Evolutionary conservation across 2,888 invertebrate genomes (phyloP), one percentile per base, ranked within the genome.

Genomic region (Idaea biselata): DNA sequence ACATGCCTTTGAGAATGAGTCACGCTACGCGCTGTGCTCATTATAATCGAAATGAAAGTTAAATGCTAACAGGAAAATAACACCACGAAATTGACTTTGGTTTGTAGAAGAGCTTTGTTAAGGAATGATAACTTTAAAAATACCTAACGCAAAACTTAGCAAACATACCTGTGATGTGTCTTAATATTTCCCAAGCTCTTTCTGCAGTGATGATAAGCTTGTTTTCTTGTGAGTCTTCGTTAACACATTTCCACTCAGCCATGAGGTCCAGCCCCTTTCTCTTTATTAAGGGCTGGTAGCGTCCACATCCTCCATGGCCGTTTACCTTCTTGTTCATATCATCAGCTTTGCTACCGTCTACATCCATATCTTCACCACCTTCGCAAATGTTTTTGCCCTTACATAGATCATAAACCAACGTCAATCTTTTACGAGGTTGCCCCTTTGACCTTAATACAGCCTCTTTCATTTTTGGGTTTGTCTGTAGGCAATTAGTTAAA

Each of bases 331-430:
- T 89, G 54, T 91, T 88, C 58, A 94, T 94, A 72, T 95, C 95
- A 3, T 95, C 96, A 71, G 97, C 97, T 83, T 97, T 97, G 1
- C 95, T 44, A 44, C 6, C 11, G 8, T 44, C 95, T 63, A 97
- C 94, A 79, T 99, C 99, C 96, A 99, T 98, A 86, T 99, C 99
- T 87, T 99, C 99, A 67, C 99, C 99, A 67, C 99, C 99, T 87
- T 99, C 99, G 88, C 99, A 99, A 80, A 99, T 97, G 73, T 97
- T 98, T 89, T 99, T 99, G 7, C 98, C 97, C 91, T 99, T 99
- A 88, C 99, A 99, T 33, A 99, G 90, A 85, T 99, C 99, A 88
- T 99, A 99, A 0, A 99, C 97, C 89, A 98, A 97, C 1, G 97
- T 96, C 65, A 99, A 92, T 62, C 99, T 94, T 87, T 99, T 98